Evolutionary conservation across 2,113 vertebrate genomes (phyloP).

Genomic region (Benitochromis conjunctus): DNA sequence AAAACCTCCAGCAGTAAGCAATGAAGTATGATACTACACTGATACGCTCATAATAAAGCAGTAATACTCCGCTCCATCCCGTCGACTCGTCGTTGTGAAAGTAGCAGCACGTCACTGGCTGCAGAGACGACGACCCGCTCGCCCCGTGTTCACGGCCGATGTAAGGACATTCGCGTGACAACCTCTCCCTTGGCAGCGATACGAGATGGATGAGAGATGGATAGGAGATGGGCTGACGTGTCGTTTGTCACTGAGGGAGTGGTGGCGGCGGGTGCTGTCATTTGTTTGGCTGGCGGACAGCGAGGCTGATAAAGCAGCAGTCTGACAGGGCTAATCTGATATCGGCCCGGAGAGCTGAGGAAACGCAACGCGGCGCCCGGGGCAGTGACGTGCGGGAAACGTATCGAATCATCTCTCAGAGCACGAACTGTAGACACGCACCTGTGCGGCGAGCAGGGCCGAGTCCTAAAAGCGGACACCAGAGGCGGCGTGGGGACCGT

Average conservation of each 20-base stretch:
- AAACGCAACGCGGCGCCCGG: background rate
- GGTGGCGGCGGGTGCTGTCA: constrained; percentile 5
- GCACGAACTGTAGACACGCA: background rate
- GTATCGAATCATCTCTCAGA: background rate
- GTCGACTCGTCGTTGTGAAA: no score
- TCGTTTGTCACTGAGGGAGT: constrained; percentile 26
- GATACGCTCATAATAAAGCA: background rate
- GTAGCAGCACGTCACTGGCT: background rate
- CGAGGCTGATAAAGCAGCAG: constrained; percentile 28
- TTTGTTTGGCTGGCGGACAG: constrained; percentile 26
- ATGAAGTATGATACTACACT: background rate
- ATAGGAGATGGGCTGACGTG: constrained; percentile 12
- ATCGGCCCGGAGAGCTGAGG: background rate
- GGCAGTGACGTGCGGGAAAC: background rate
- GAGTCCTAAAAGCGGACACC: background rate
- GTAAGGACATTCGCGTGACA: constrained; percentile 4
- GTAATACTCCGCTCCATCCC: background rate
- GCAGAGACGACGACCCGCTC: background rate
- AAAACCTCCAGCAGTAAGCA: background rate
- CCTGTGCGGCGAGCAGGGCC: background rate
- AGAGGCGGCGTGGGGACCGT: background rate
- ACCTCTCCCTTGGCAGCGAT: background rate
- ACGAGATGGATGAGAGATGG: constrained; percentile 20
- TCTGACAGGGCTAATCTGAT: constrained; percentile 40
- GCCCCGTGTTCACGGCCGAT: background rate